These are phyloP conservation scores for Cyaniris semiargus DNA, from an alignment of 2,888 invertebrate genomes.

Conservation along the genomic window DNA sequence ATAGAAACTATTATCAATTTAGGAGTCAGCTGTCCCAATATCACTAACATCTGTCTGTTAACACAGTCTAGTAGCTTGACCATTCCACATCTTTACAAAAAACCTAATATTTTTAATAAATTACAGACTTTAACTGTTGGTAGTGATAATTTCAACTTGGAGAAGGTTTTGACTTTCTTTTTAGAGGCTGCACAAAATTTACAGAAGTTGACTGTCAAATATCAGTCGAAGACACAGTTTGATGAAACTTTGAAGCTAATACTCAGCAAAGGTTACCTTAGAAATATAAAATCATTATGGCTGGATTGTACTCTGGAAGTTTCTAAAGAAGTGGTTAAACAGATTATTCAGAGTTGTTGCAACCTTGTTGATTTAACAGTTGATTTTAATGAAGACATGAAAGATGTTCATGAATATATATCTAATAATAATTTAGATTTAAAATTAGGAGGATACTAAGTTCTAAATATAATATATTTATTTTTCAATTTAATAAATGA, in stretches of 20 bases:
- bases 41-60: constrained; percentile 65
- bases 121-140: constrained; percentile 67
- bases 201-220: constrained; percentile 66
- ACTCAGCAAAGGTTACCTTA: constrained; percentile 62
- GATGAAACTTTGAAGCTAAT: constrained; percentile 61
- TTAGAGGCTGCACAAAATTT: constrained; percentile 63
- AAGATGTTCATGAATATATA: constrained; percentile 63
- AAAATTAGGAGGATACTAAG: constrained; percentile 68
- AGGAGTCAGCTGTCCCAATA: constrained; percentile 67
- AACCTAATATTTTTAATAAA: constrained; percentile 60
- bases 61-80: constrained; percentile 67
- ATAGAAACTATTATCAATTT: constrained; percentile 65
- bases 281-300: constrained; percentile 63
- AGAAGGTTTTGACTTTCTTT: constrained; percentile 64
- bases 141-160: constrained; percentile 67
- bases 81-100: constrained; percentile 60
- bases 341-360: constrained; percentile 64
- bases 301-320: constrained; percentile 73
- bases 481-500: constrained; percentile 15
- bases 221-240: constrained; percentile 66
- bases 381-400: constrained; percentile 59
- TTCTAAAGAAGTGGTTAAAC: constrained; percentile 61
- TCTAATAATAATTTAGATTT: constrained; percentile 70
- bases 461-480: constrained; percentile 42
- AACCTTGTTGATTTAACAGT: constrained; percentile 65